Evolutionary conservation across 2,888 invertebrate genomes (phyloP).

Genomic region (Steinernema carpocapsae): DNA sequence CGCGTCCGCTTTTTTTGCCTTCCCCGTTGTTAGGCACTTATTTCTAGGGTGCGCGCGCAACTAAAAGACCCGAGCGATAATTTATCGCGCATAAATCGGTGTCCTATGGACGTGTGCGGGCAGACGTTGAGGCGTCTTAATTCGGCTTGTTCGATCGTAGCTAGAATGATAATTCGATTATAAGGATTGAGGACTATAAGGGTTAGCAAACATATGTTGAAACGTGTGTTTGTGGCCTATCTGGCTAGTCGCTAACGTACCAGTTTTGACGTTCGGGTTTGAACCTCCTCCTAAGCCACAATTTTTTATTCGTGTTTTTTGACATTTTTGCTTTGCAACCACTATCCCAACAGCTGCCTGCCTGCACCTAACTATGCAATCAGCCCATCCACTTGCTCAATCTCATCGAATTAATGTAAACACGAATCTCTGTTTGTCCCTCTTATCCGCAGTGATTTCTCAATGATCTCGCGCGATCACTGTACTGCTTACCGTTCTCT

Average conservation of each 20-base stretch:
- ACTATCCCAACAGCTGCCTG: too few relatives aligned
- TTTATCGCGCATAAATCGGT: constrained; percentile 27
- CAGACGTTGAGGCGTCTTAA: constrained; percentile 29
- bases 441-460: background rate
- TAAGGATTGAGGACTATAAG: too few relatives aligned
- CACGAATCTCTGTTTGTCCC: constrained; percentile 13
- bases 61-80: constrained; percentile 20
- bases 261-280: too few relatives aligned
- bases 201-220: too few relatives aligned
- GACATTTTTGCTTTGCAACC: too few relatives aligned
- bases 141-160: constrained; percentile 6
- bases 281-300: too few relatives aligned
- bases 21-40: constrained; percentile 16
- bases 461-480: background rate
- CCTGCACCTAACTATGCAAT: too few relatives aligned
- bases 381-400: background rate
- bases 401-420: constrained; percentile 28
- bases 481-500: background rate
- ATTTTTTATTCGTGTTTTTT: too few relatives aligned
- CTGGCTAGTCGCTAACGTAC: too few relatives aligned
- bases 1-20: background rate
- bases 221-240: too few relatives aligned
- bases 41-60: background rate
- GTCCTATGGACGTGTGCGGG: background rate
- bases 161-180: background rate